phyloP scores from a whole-genome alignment of 2,888 invertebrate species.

The Julus scandinavius region DNA sequence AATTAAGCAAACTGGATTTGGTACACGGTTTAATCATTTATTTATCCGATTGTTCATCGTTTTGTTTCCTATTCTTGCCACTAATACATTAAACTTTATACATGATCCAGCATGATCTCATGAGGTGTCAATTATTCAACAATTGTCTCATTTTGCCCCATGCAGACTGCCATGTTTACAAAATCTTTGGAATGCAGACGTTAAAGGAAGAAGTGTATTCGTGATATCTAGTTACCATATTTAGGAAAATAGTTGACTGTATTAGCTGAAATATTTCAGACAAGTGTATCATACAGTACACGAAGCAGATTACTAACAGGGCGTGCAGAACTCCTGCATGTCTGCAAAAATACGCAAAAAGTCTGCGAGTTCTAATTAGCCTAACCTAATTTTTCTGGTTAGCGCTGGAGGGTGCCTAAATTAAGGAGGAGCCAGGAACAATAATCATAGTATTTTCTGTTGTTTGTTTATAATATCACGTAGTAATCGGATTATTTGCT shows the following conservation, averaged over 20 bases:
- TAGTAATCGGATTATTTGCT: background rate
- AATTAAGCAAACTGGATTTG: no score
- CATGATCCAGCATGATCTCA: no score
- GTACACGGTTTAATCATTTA: no score
- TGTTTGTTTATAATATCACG: slow-evolving; percentile 39
- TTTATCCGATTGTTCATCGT: no score
- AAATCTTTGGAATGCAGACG: background rate
- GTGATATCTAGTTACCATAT: background rate
- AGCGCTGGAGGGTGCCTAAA: background rate
- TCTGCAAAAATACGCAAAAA: background rate
- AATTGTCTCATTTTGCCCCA: no score
- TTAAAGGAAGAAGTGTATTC: background rate
- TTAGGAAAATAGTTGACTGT: background rate
- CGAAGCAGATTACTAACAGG: background rate
- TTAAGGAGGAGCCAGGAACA: background rate
- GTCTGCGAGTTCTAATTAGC: slow-evolving; percentile 28
- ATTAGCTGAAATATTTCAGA: no score
- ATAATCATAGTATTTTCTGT: slow-evolving; percentile 18
- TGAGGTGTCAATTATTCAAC: no score
- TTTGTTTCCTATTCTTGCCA: no score
- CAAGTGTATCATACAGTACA: no score
- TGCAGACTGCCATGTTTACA: background rate
- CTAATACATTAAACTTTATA: no score
- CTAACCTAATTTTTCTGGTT: slow-evolving; percentile 27
- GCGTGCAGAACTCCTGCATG: background rate